Base-by-base conservation (phyloP, 2,797 vertebrate genomes). In the Microcaecilia unicolor region DNA sequence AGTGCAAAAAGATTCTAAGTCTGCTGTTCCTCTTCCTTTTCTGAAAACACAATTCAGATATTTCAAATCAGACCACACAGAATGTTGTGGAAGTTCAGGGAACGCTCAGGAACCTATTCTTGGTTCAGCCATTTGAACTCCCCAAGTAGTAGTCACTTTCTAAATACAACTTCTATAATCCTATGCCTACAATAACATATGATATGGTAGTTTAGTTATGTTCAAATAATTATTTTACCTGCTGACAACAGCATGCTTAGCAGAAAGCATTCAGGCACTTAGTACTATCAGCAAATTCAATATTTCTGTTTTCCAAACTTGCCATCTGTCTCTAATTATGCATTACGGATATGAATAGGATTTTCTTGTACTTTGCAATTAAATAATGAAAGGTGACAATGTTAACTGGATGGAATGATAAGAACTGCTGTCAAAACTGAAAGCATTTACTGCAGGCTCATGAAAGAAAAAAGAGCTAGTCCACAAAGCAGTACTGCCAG, bases 401-500 rank as follows among this genome's bases (percentile, higher is more conserved):
- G 41, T 50, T 45, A 55, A 55, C 58, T 51, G 47, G 38, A 37
- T 13, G 20, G 53, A 63, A 52, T 13, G 58, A 67, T 49, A 66
- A 70, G 68, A 49, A 49, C 49, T 37, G 22, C 35, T 60, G 36
- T 55, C 38, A 63, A 59, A 53, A 55, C 41, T 47, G 42, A 5
- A 32, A 56, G 12, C 34, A 29, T 36, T 22, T 56, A 52, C 51
- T 55, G 62, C 40, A 52, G 53, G 62, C 55, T 49, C 38, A 26
- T 54, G 58, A 26, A 33, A 69, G 65, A 72, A 60, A 64, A 72
- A 72, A 61, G 42, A 20, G 44, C 51, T 55, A 44, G 47, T 55
- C 44, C 36, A 21, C 35, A 22, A 56, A 48, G 66, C 68, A 71
- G n/a, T n/a, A n/a, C n/a, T n/a, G n/a, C n/a, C n/a, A n/a, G n/a